phyloP scores from a whole-genome alignment of 2,113 vertebrate species.

The Jacana jacana region DNA sequence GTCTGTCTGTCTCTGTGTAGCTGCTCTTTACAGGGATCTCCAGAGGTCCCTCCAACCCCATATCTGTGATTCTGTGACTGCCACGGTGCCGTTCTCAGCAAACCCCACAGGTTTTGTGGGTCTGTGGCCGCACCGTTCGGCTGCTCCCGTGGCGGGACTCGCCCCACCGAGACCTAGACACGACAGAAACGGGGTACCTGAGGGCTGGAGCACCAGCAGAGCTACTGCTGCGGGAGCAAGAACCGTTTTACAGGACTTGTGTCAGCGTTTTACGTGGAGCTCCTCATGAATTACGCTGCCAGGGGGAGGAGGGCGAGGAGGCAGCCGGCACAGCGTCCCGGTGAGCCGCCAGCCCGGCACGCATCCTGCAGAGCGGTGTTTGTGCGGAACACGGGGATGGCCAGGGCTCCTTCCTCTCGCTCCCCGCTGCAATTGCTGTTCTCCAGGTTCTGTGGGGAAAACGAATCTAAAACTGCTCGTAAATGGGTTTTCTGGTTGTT shows the following conservation, averaged over 20 bases:
- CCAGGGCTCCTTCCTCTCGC: neutral
- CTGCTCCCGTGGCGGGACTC: neutral
- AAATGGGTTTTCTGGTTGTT: neutral
- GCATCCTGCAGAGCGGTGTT: rapidly evolving
- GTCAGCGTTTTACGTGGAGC: neutral
- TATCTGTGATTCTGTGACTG: too few relatives aligned
- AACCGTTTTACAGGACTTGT: neutral
- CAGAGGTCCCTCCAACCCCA: too few relatives aligned
- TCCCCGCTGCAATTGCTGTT: neutral
- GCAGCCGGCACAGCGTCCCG: neutral
- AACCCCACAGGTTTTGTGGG: too few relatives aligned
- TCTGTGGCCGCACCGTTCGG: too few relatives aligned
- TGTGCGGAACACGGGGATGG: rapidly evolving
- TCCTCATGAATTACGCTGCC: neutral
- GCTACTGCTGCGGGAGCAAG: neutral
- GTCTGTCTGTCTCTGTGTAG: neutral
- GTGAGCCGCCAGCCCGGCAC: neutral
- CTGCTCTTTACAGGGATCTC: rapidly evolving
- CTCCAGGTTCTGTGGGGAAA: neutral
- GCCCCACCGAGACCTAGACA: neutral
- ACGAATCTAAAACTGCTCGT: neutral
- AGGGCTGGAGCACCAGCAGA: neutral
- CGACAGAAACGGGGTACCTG: rapidly evolving
- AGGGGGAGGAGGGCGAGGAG: neutral
- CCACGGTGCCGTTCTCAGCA: neutral